A percentile compares a stretch with the other conserved stretches of the same genome.
Conservation (phyloP, 2,888 invertebrate genomes). For the Leptinotarsa juncta region DNA sequence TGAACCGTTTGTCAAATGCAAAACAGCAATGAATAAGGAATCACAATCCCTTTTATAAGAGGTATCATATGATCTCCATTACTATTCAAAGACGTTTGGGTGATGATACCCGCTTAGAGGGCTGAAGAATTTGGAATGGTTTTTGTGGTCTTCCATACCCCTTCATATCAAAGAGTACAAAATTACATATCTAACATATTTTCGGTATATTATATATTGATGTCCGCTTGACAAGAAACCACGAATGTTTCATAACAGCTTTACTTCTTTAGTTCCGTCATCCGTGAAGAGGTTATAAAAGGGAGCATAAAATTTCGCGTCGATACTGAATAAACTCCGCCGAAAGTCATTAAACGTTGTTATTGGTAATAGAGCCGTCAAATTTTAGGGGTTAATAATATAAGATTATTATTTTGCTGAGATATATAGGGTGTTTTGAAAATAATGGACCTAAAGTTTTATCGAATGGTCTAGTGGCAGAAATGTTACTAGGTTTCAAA, state of each 20-base stretch:
- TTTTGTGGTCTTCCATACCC: too few species aligned
- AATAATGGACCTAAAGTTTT: not conserved
- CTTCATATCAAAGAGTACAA: too few species aligned
- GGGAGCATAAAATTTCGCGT: slow-evolving; percentile 10
- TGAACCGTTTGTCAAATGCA: too few species aligned
- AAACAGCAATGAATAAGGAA: too few species aligned
- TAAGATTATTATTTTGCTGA: not conserved
- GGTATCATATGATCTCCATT: too few species aligned
- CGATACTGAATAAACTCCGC: slow-evolving; percentile 2
- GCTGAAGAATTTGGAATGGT: too few species aligned
- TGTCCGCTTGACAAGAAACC: not conserved
- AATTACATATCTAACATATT: too few species aligned
- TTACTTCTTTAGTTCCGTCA: not conserved
- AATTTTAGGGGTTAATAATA: not conserved
- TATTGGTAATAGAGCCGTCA: slow-evolving; percentile 5
- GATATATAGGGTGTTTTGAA: not conserved
- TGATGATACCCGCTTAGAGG: too few species aligned
- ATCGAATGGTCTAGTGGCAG: too few species aligned
- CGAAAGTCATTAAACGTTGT: slow-evolving; percentile 17
- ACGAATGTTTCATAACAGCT: not conserved
- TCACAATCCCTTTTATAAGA: too few species aligned
- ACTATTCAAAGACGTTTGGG: too few species aligned
- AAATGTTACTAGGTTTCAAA: too few species aligned
- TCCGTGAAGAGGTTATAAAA: slow-evolving; percentile 7
- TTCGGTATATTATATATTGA: not conserved